Base-by-base conservation (phyloP, 2,888 invertebrate species). In the Lasius platythorax region DNA sequence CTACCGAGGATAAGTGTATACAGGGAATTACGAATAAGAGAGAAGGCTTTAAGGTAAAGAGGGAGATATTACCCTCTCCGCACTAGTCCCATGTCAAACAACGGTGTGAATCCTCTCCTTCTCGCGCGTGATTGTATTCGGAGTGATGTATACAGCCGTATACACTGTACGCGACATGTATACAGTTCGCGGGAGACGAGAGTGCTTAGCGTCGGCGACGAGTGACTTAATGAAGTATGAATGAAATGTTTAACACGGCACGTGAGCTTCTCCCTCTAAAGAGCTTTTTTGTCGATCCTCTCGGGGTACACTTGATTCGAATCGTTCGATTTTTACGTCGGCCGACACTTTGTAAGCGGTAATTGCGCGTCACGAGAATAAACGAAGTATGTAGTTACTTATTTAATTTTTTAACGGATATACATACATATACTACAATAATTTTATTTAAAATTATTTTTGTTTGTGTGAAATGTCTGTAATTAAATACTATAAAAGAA, bases 211-310 rank as follows among this genome's bases (percentile, higher is more conserved):
- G n/a, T 23, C 28, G 33, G 5, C 28, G 33, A 73, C 33, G 74
- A 23, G 58, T 61, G 46, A 61, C 79, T 73, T 81, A 74, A 73
- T 74, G 43, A 81, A 61, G 15, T 43, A 37, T 43, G 46, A 61
- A 50, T 61, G 79, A 73, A 46, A 50, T 23, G 61, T 37, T 72
- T 50, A 81, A 73, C 9, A 23, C 53, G n/a, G 18, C 28, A 37
- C 79, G 30, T 2, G 40, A 53, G 50, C n/a, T 28, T 12, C 11
- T n/a, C 56, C 8, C 43, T 0, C 15, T 33, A 15, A 40, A 67
- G 18, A 40, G 15, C 28, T n/a, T 23, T 43, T 58, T 72, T 33
- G 33, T 23, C 11, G 4, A 18, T 3, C n/a, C 40, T 56, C 9
- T 18, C 28, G 11, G 18, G 5, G 6, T 61, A 12, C 40, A 3